Conservation (phyloP, 2,113 vertebrate species). For the Lontra canadensis region DNA sequence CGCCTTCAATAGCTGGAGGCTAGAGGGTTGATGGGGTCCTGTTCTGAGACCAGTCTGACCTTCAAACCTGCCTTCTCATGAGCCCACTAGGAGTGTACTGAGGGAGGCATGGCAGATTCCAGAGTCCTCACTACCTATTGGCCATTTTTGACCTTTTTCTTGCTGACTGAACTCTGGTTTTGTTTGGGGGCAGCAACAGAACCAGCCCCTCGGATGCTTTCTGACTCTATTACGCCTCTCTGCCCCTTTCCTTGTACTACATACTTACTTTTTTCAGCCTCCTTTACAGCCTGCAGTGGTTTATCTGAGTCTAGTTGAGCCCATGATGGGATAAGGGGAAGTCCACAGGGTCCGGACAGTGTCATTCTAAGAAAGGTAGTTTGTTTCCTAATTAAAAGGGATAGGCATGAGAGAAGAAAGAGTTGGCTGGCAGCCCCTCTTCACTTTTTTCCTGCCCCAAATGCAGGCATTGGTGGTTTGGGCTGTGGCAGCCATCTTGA, state of each 20-base stretch:
- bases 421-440: neutral
- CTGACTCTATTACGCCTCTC: neutral
- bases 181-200: neutral
- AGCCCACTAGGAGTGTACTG: neutral
- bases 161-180: neutral
- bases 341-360: neutral
- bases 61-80: neutral
- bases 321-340: neutral
- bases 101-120: neutral
- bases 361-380: neutral
- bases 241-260: neutral
- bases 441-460: neutral
- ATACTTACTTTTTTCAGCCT: neutral
- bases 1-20: no score
- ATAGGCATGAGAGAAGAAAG: neutral
- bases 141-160: neutral
- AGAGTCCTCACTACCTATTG: neutral
- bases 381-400: neutral
- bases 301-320: neutral
- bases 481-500: neutral
- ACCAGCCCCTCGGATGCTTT: neutral
- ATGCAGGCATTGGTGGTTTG: neutral
- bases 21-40: neutral
- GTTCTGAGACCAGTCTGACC: neutral
- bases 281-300: neutral